Evolutionary conservation across 2,797 vertebrate genomes (phyloP), one percentile per base, ranked within the genome.

Genomic region (Loris lydekkerianus): DNA sequence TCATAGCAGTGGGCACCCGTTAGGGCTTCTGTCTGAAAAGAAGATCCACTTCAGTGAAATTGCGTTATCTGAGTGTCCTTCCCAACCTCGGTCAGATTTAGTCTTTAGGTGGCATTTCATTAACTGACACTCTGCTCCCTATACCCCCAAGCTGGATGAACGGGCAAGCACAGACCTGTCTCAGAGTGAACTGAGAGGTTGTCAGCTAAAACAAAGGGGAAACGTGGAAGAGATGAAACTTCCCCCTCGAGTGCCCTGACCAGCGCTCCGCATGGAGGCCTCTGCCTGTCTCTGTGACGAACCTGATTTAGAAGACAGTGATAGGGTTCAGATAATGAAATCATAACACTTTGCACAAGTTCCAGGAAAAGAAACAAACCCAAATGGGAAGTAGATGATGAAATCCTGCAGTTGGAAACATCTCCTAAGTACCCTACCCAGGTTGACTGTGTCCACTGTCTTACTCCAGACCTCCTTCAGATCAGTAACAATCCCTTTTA

Each of bases 401-500:
- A 98, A 75, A 98, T 99, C 56, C 98, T 99, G 0, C 99, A 98
- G 63, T 97, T 99, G 95, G 99, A 98, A 84, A 98, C 98, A 0
- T 98, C 98, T 29, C 98, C 98, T 0, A 99, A 99, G 86, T 98
- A 99, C 97, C 99, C 99, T 17, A 98, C 98, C 3, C 99, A 99
- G 98, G 98, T 99, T 2, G 98, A 99, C 97, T 99, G 99, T 0
- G 99, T 99, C 93, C 99, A 99, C 98, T 99, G 99, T 97, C 98
- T 99, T 76, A 99, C 99, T 21, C 99, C 99, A 13, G 99, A 99
- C 97, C 99, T 99, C 65, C 99, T 99, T 63, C 99, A 99, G 98
- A 99, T 99, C 98, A 99, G 99, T 98, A 99, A 99, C 98, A 99
- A 99, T 65, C 98, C 99, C 1, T 99, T 99, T 97, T 99, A 99